Evolutionary conservation across 1,140 invertebrate species (phyloP).

Genomic region (Aphelinus certus): DNA sequence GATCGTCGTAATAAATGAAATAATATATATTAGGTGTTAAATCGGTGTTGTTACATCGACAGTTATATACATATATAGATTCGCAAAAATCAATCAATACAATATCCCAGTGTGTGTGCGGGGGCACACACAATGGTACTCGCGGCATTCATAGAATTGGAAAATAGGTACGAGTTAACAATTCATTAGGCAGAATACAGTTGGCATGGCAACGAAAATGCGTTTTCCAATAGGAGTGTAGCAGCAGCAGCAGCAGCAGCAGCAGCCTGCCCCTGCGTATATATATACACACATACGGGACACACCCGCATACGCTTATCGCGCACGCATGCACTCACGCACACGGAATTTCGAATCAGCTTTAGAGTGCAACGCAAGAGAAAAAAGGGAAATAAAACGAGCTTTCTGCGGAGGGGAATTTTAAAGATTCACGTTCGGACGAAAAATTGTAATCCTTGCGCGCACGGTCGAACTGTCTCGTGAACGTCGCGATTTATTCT

Average conservation of each 20-base stretch:
- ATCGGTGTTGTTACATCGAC: too few relatives aligned
- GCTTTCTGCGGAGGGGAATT: conserved; percentile 16
- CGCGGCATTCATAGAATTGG: conserved; percentile 9
- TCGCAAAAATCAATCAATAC: background rate
- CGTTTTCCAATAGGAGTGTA: conserved; percentile 1
- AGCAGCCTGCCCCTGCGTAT: background rate
- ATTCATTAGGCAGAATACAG: conserved; percentile 20
- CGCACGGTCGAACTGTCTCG: too few relatives aligned
- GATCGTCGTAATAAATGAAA: background rate
- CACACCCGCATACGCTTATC: background rate
- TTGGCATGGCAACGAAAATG: conserved; percentile 29
- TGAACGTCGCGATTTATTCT: too few relatives aligned
- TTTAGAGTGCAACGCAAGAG: background rate
- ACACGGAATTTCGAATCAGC: background rate
- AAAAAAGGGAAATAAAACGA: conserved; percentile 6
- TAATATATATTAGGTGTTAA: too few relatives aligned
- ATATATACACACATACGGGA: conserved; percentile 1
- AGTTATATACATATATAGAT: too few relatives aligned
- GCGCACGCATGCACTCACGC: background rate
- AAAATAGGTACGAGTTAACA: conserved; percentile 24
- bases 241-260: too few relatives aligned
- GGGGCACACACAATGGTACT: background rate
- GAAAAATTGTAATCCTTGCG: too few relatives aligned
- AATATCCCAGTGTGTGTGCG: background rate
- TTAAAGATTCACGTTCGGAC: too few relatives aligned